phyloP scores from a whole-genome alignment of 2,113 vertebrate species.

The Pteropus alecto region DNA sequence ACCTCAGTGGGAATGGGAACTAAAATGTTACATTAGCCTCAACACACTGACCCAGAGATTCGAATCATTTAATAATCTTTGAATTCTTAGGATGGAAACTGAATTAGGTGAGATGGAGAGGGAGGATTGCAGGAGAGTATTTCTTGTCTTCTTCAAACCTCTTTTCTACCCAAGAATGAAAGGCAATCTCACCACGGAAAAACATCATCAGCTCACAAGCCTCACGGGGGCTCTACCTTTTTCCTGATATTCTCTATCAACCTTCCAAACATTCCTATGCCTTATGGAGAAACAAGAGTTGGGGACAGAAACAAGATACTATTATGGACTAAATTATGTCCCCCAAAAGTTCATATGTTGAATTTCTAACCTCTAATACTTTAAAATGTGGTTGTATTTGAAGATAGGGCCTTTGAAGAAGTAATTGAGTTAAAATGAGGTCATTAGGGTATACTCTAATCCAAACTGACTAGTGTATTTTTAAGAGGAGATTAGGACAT shows the following conservation, averaged over 20 bases:
- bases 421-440: not conserved
- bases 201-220: not conserved
- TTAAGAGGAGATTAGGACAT: not conserved
- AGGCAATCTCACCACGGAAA: not conserved
- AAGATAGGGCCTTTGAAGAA: not conserved
- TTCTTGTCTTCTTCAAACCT: not conserved
- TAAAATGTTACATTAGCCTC: not conserved
- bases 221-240: not conserved
- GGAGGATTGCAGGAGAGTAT: not conserved
- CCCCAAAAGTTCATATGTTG: not conserved
- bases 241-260: not conserved
- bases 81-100: not conserved
- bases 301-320: not conserved
- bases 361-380: not conserved
- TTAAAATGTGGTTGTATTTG: not conserved
- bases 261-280: not conserved
- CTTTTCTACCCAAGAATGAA: not conserved
- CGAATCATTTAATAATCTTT: not conserved
- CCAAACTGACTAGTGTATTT: not conserved
- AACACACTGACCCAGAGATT: not conserved
- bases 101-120: not conserved
- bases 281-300: not conserved
- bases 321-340: not conserved
- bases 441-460: not conserved
- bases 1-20: not conserved